phyloP scores from a whole-genome alignment of 2,888 invertebrate species.

The Monoplex corrugatus region DNA sequence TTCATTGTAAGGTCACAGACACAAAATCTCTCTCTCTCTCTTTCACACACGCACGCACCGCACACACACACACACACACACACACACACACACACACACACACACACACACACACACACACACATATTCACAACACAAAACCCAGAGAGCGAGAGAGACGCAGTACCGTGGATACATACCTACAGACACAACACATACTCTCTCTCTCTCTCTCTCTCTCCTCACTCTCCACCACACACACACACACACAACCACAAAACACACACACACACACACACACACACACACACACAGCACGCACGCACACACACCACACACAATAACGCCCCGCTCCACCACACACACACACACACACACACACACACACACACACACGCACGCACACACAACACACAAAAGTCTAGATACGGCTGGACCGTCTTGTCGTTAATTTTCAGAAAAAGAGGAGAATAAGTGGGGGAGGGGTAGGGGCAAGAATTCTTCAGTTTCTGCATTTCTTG shows the following conservation, averaged over 20 bases:
- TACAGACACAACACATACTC: no score
- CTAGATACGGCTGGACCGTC: no score
- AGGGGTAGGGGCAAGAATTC: no score
- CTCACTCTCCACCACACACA: no score
- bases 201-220: no score
- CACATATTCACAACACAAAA: background rate
- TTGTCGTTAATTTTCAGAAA: no score
- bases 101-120: conserved; percentile 16
- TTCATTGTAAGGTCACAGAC: background rate
- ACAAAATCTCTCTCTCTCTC: background rate
- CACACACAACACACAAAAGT: background rate
- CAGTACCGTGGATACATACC: no score
- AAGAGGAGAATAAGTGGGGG: no score
- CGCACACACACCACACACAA: conserved; percentile 25
- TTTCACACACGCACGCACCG: background rate
- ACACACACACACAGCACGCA: conserved; percentile 18
- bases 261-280: conserved; percentile 32
- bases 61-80: conserved; percentile 33
- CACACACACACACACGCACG: conserved; percentile 7
- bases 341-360: conserved; percentile 5
- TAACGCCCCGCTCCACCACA: no score
- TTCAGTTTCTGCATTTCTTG: no score
- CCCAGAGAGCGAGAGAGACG: no score
- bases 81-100: conserved; percentile 12
- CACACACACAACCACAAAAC: background rate